Base-by-base conservation (phyloP, 2,888 invertebrate species). In the Amphipoea lucens region DNA sequence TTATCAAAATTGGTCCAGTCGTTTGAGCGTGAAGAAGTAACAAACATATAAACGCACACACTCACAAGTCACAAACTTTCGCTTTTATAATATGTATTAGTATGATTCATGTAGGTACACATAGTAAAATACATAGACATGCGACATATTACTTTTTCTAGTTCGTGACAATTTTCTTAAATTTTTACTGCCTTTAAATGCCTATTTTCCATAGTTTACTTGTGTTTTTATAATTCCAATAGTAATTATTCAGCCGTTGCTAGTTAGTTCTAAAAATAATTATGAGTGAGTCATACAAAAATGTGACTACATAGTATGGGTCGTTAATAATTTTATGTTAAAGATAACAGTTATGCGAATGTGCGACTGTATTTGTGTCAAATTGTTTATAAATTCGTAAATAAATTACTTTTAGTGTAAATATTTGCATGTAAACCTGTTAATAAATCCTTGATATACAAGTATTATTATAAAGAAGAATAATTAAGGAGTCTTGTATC, bases 321-420 rank as follows among this genome's bases (percentile, higher is more conserved):
- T 60, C 20, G 51, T 83, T 54, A 83, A 69, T 83, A 65, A 60
- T 65, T 73, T 83, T 73, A 73, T 40, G 69, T 51, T 11, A 48
- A 63, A 72, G 65, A 78, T 83, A 82, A 63, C 45, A n/a, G 40
- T 57, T 67, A n/a, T 40, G 14, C 7, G 65, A 42, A 23, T 62
- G 48, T 20, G 14, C 7, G 69, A 36, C 29, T 68, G 51, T 14
- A 70, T 66, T 51, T 51, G 9, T 66, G 75, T 82, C 45, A 57
- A 54, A 29, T 63, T 23, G 54, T 60, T 60, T 60, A n/a, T 42
- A 66, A 29, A 71, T 48, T 51, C 6, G 5, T 29, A 36, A 69
- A 66, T 42, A 65, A 60, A 65, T 60, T 14, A 0, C 5, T 60
- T 62, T 62, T 17, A n/a, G 11, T 17, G 17, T 23, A 4, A 23